Conservation (phyloP, 2,888 invertebrate species). For the Dioctria rufipes region DNA sequence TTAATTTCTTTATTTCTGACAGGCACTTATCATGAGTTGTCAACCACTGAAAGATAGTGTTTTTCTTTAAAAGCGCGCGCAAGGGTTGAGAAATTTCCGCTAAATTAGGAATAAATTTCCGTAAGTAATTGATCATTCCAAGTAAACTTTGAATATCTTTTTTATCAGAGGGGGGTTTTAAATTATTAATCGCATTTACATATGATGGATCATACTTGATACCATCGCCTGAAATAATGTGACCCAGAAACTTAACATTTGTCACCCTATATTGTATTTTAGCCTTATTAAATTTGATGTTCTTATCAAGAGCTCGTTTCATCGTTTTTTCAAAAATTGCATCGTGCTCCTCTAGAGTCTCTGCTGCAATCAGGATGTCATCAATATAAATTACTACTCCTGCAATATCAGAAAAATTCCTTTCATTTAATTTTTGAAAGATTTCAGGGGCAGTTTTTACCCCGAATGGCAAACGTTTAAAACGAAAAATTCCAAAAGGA, state of each 20-base stretch:
- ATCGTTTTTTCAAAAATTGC: conserved; percentile 19
- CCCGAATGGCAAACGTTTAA: conserved; percentile 21
- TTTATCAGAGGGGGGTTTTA: conserved; percentile 6
- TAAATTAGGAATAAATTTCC: too few relatives aligned
- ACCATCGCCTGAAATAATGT: not conserved
- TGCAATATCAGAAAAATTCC: too few relatives aligned
- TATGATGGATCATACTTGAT: conserved; percentile 25
- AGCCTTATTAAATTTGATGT: conserved; percentile 26
- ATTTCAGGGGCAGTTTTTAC: conserved; percentile 36
- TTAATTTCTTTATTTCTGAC: too few relatives aligned
- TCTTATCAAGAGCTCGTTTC: not conserved
- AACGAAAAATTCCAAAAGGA: conserved; percentile 50
- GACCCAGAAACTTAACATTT: not conserved
- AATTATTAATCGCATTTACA: not conserved
- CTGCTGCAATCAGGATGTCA: conserved; percentile 28
- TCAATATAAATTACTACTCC: conserved; percentile 6
- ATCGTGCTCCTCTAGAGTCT: conserved; percentile 22
- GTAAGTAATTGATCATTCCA: too few relatives aligned
- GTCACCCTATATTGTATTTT: not conserved
- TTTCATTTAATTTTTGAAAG: conserved; percentile 57
- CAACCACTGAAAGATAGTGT: too few relatives aligned
- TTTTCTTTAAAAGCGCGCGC: too few relatives aligned
- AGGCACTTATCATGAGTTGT: too few relatives aligned
- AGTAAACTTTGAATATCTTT: not conserved
- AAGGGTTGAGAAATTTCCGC: too few relatives aligned